Evolutionary conservation across 2,797 vertebrate genomes (phyloP), one percentile per base, ranked within the genome.

Genomic region (Cynodonichthys magdalenae): DNA sequence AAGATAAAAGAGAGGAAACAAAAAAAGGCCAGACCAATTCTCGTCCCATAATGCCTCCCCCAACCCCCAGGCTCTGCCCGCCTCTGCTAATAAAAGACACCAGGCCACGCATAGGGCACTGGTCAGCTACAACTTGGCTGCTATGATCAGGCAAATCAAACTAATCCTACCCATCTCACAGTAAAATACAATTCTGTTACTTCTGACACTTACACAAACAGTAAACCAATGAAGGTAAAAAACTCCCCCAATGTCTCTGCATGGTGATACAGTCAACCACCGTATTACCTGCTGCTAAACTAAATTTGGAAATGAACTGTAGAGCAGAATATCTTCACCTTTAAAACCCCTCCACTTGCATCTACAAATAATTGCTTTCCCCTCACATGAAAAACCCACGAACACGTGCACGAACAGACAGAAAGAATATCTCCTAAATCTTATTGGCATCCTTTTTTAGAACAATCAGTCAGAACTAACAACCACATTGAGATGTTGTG

Each of bases 1-100:
- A 86, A 88, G 85, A 91, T 83, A 90, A 91, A 91, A 89, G 85
- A 83, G 82, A 87, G 85, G 79, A 88, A 86, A 85, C 76, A 89
- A 89, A 89, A 86, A 87, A 90, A 81, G 75, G 76, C 83, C 86
- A 88, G 84, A 90, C 86, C 84, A 86, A 87, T 90, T 85, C 90
- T 90, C 61, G 48, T 85, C 82, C 77, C 81, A 90, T 87, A 85
- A 87, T 87, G 83, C 78, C 82, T 75, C 69, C 74, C 78, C 75
- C 74, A 81, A 66, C 81, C 84, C 84, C 72, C 79, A 62, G 71
- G 79, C 82, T 73, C 71, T 60, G 69, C 80, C 83, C 71, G 31
- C 59, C 83, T 68, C 75, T 77, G 72, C 82, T 75, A 85, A 91
- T 90, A 90, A 90, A 92, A 90, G 80, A 86, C 80, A 71, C 71